Evolutionary conservation across 2,113 vertebrate species (phyloP).

Genomic region (Hemichromis elongatus): DNA sequence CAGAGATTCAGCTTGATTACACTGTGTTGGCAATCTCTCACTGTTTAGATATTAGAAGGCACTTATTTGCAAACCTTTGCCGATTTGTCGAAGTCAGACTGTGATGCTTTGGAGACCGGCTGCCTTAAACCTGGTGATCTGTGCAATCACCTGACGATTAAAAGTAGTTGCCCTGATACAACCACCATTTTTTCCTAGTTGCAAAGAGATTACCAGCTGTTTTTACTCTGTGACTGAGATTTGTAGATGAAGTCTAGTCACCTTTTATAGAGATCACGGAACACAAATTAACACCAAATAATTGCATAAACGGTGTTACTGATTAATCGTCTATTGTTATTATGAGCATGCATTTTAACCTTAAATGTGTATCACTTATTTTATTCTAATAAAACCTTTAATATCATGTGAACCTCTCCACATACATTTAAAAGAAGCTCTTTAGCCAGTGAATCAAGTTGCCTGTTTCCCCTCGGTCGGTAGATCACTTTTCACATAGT

Average conservation of each 20-base stretch:
- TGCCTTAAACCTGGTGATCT: not conserved
- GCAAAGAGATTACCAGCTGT: too few relatives aligned
- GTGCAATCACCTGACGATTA: not conserved
- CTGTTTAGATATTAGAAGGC: not conserved
- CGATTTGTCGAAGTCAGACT: not conserved
- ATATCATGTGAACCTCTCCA: not conserved
- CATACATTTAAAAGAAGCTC: not conserved
- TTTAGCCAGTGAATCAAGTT: not conserved
- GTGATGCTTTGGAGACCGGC: not conserved
- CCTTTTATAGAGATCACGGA: not conserved
- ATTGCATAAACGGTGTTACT: not conserved
- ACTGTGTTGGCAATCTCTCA: not conserved
- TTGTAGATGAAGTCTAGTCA: not conserved
- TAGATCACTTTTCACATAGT: slow-evolving; percentile 9
- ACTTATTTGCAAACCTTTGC: not conserved
- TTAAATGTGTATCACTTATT: not conserved
- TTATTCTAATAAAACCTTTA: not conserved
- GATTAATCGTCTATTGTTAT: not conserved
- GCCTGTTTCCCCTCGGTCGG: not conserved
- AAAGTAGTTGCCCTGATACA: not conserved
- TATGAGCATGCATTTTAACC: not conserved
- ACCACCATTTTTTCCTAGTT: not conserved
- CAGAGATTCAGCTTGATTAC: not conserved
- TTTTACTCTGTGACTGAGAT: not conserved
- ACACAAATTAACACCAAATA: not conserved